Evolutionary conservation across 2,888 invertebrate species (phyloP), one percentile per base, ranked within the genome.

Genomic region (Entomobrya proxima): DNA sequence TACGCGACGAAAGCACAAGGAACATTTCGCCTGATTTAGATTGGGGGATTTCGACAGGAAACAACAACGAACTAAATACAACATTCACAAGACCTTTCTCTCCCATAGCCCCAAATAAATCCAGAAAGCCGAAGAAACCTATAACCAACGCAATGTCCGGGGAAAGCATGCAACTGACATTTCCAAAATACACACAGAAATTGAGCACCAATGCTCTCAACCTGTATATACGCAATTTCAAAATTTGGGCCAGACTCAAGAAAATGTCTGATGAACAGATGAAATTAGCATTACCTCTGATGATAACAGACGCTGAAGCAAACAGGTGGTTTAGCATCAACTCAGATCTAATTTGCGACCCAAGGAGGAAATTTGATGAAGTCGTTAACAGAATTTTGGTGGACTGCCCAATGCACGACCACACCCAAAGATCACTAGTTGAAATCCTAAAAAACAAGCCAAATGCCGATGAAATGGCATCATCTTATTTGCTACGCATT

Each of bases 141-240:
- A n/a, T n/a, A n/a, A n/a, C n/a, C n/a, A n/a, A n/a, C n/a, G n/a
- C n/a, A n/a, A n/a, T n/a, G n/a, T n/a, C n/a, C n/a, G n/a, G n/a
- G n/a, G n/a, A n/a, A n/a, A n/a, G n/a, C n/a, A n/a, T n/a, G n/a
- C n/a, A n/a, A n/a, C n/a, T n/a, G n/a, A 2, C 13, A 27, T 15
- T 72, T 13, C 72, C 72, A 24, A 72, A 44, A 27, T 72, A 72
- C 72, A 44, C 44, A 1, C 21, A 72, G 27, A 44, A 40, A 11
- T 11, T 72, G 11, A 72, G 27, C 15, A n/a, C 30, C 6, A 44
- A 9, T 44, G 72, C 2, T 27, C 13, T 72, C 1, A 24, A 9
- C 9, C 9, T 44, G 2, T 72, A 24, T 47, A 7, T 72, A 6
- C 24, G n/a, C 24, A 72, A 6, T 7, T 75, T 52, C 27, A 5